A percentile compares a stretch with the other conserved stretches of the same genome.
phyloP scores from a whole-genome alignment of 2,113 vertebrate genomes.

The Sciurus niger region DNA sequence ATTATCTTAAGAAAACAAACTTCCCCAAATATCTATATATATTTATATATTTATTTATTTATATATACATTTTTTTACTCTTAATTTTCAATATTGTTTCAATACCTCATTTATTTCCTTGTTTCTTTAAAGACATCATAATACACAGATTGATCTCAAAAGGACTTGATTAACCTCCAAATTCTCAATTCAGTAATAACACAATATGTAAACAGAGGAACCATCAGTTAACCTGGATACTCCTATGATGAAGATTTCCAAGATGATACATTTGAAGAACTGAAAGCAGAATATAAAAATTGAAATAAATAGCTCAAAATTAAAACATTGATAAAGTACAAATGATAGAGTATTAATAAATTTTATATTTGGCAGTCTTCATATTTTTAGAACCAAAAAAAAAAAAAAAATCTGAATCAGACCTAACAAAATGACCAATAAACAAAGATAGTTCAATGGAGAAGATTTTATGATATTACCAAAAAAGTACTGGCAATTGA shows the following conservation, averaged over 20 bases:
- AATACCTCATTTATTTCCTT: slow-evolving; percentile 12
- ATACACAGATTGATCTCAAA: not conserved
- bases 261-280: not conserved
- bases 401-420: not conserved
- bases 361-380: not conserved
- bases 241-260: not conserved
- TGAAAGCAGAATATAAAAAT: not conserved
- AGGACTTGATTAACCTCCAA: not conserved
- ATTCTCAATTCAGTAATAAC: not conserved
- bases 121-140: slow-evolving; percentile 46
- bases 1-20: not conserved
- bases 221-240: not conserved
- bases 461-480: not conserved
- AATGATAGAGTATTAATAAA: not conserved
- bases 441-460: not conserved
- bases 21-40: not conserved
- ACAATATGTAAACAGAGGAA: slow-evolving; percentile 12
- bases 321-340: not conserved
- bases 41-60: too few relatives aligned
- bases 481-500: not conserved
- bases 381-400: not conserved
- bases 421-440: not conserved
- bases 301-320: not conserved
- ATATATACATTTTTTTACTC: not conserved
- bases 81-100: not conserved